A percentile compares a stretch with the other conserved stretches of the same genome.
Conservation (phyloP, 2,888 invertebrate species). For the Germaria angustata region DNA sequence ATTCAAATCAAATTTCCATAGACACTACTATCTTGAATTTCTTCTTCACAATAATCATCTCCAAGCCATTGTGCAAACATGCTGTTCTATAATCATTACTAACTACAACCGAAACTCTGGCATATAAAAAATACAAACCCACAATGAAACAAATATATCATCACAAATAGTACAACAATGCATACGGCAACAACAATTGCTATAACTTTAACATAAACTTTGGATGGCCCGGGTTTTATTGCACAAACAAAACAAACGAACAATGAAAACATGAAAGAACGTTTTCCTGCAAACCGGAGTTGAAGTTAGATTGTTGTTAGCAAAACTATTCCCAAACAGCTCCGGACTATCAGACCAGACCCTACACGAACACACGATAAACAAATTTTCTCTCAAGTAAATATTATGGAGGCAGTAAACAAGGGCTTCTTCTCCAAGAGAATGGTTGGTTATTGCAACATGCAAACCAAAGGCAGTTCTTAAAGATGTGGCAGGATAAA, state of each 20-base stretch:
- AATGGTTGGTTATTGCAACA: slow-evolving; percentile 15
- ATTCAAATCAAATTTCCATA: too few relatives aligned
- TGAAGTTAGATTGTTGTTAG: slow-evolving; percentile 52
- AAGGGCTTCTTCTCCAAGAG: background rate
- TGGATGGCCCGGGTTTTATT: slow-evolving; percentile 51
- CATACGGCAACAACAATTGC: slow-evolving; percentile 5
- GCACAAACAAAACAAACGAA: slow-evolving; percentile 33
- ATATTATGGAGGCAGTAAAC: background rate
- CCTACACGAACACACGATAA: slow-evolving; percentile 14
- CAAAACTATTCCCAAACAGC: slow-evolving; percentile 55
- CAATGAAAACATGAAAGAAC: slow-evolving; percentile 18
- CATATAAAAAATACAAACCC: slow-evolving; percentile 38
- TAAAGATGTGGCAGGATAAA: background rate
- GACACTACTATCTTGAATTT: too few relatives aligned
- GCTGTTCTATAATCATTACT: slow-evolving; percentile 33
- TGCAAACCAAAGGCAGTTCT: slow-evolving; percentile 12
- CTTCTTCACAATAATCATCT: background rate
- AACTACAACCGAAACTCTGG: slow-evolving; percentile 18
- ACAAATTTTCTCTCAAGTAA: slow-evolving; percentile 15
- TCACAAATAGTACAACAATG: background rate
- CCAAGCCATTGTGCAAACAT: slow-evolving; percentile 25
- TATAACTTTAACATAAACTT: slow-evolving; percentile 30
- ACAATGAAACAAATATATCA: background rate
- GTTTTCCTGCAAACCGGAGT: slow-evolving; percentile 41
- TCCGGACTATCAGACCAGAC: slow-evolving; percentile 5